Conservation (phyloP, 2,888 invertebrate genomes). For the Parnassius apollo region DNA sequence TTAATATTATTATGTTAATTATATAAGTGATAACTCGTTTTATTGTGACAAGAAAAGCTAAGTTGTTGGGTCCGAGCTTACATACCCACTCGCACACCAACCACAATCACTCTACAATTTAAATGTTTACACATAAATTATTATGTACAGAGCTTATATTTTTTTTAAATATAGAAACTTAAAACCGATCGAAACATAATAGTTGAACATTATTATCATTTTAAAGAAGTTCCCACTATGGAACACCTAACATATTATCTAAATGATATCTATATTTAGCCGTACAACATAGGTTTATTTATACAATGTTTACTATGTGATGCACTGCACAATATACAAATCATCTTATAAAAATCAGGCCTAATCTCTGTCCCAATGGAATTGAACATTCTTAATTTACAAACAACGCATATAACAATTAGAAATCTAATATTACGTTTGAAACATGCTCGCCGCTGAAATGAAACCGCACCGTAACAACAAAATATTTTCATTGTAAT, state of each 20-base stretch:
- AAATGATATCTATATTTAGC: not conserved
- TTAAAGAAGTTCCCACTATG: not conserved
- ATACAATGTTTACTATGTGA: conserved; percentile 4
- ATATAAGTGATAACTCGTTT: conserved; percentile 13
- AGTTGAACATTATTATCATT: not conserved
- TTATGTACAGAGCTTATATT: conserved; percentile 33
- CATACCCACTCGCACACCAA: conserved; percentile 39
- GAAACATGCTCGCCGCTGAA: conserved; percentile 4
- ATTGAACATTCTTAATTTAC: conserved; percentile 17
- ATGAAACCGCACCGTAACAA: not conserved
- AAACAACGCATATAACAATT: conserved; percentile 1
- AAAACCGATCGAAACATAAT: conserved; percentile 30
- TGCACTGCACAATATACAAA: conserved; percentile 18
- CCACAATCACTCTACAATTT: conserved; percentile 48
- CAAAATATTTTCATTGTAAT: not conserved
- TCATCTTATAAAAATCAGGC: conserved; percentile 21
- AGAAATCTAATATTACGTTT: not conserved
- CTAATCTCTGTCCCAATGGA: conserved; percentile 13
- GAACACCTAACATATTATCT: not conserved
- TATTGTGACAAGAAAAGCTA: conserved; percentile 31
- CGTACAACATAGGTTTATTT: not conserved
- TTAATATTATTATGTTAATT: conserved; percentile 19
- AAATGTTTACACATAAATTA: conserved; percentile 37
- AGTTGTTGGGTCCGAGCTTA: conserved; percentile 34
- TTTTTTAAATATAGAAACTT: conserved; percentile 39